These are phyloP conservation scores for Grammomys dolichurus DNA, from an alignment of 2,113 vertebrate species.

Conservation along the genomic window DNA sequence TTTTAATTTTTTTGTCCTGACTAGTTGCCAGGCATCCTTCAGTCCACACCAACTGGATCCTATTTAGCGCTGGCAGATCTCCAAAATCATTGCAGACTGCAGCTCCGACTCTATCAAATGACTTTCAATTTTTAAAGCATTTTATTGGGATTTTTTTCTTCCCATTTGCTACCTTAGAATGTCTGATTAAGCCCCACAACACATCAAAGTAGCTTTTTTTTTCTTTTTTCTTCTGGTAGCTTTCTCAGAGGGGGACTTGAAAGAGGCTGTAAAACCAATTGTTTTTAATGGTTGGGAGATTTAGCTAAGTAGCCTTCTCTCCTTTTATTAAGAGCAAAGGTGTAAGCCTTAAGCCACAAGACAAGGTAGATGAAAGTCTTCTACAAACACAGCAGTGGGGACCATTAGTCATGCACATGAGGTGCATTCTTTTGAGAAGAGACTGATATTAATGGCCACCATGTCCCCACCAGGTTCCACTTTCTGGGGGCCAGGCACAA, in stretches of 20 bases:
- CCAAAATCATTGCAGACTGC: conserved; percentile 77
- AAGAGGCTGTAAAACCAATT: conserved; percentile 66
- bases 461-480: accelerated
- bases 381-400: background rate
- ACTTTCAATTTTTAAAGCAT: conserved; percentile 66
- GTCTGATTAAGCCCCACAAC: conserved; percentile 72
- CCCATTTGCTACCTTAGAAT: conserved; percentile 65
- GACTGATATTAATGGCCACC: background rate
- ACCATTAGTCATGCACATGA: conserved; percentile 45
- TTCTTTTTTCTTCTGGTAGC: background rate
- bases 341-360: conserved; percentile 59
- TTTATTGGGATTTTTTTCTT: conserved; percentile 76
- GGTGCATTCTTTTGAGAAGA: background rate
- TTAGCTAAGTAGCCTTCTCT: conserved; percentile 23
- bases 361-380: conserved; percentile 22
- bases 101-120: conserved; percentile 76
- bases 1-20: conserved; percentile 71
- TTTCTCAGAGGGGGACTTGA: conserved; percentile 66
- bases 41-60: conserved; percentile 85
- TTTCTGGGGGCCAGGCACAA: background rate
- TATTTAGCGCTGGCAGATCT: conserved; percentile 83
- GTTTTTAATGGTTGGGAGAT: conserved; percentile 57
- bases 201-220: conserved; percentile 63
- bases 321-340: conserved; percentile 66
- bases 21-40: conserved; percentile 85